These are phyloP conservation scores for Dendrocopos noguchii DNA, from an alignment of 2,113 vertebrate genomes.

Conservation along the genomic window DNA sequence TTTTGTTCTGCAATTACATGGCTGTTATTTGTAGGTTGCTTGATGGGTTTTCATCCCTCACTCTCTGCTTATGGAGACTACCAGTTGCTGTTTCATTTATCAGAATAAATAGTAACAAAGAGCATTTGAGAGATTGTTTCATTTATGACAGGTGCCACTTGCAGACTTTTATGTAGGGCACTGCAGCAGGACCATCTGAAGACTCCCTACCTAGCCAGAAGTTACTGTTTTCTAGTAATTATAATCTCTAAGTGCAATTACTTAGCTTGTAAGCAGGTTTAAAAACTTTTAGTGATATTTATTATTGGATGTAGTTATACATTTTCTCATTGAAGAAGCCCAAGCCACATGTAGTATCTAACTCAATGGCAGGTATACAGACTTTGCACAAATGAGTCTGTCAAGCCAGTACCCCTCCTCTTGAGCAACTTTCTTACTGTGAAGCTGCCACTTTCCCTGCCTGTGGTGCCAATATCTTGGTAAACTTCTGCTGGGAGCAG, in stretches of 20 bases:
- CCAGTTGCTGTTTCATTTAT: slow-evolving; percentile 58
- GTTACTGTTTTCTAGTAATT: not conserved
- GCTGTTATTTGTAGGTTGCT: slow-evolving; percentile 65
- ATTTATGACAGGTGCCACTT: not conserved
- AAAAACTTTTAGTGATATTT: not conserved
- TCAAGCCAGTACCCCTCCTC: not conserved
- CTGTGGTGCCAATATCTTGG: not conserved
- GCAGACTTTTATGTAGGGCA: not conserved
- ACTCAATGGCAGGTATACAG: not conserved
- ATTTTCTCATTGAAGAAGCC: not conserved
- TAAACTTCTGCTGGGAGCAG: not conserved
- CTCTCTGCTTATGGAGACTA: slow-evolving; percentile 38
- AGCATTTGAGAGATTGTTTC: slow-evolving; percentile 28
- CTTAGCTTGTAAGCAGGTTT: not conserved
- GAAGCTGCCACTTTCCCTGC: not conserved
- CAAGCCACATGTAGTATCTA: not conserved
- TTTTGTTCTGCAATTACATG: slow-evolving; percentile 74
- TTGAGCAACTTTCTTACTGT: not conserved
- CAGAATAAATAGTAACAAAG: slow-evolving; percentile 40
- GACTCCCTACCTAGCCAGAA: not conserved
- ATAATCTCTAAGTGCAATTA: not conserved
- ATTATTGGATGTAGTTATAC: not conserved
- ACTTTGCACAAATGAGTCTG: not conserved
- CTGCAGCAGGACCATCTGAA: not conserved
- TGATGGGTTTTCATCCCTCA: slow-evolving; percentile 56